Evolutionary conservation across 2,113 vertebrate genomes (phyloP), one percentile per base, ranked within the genome.

Genomic region (Xiphias gladius): DNA sequence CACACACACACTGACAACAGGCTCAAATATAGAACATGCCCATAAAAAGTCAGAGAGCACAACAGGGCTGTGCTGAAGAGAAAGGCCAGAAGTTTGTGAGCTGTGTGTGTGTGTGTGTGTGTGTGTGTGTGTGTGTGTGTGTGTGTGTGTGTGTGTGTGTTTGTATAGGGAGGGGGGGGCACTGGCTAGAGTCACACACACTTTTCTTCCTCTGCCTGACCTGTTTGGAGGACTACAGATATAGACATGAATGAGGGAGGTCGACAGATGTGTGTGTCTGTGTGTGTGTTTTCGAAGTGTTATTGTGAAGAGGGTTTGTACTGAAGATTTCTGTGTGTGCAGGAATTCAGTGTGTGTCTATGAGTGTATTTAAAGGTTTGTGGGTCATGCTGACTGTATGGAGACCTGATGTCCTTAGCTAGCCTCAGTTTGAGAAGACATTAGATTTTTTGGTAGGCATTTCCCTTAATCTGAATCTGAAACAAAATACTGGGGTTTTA

Each of bases 1-100:
- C 95, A 94, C 95, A 94, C 90, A 80, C 90, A 83, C 80, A 92
- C 91, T 88, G 91, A 94, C 94, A 92, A 86, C 93, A 94, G 94
- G 87, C 90, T 96, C 95, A 98, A 99, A 98, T 98, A 98, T 99
- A 99, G 98, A 99, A 98, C 98, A 99, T 99, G 97, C 96, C 98
- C 98, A 98, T 99, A 99, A 99, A 99, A 98, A 99, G 98, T 95
- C 96, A 97, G 87, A 91, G 93, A 96, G 93, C 93, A 94, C 94
- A 95, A 96, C 94, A 95, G 91, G 90, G 76, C 86, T 76, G 79
- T 16, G 37, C 76, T 83, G 63, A 55, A 93, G 91, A 93, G 89
- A 86, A 89, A 83, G 91, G 83, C 84, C 89, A 92, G 87, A 87
- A 68, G 82, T 88, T 86, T 92, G 81, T 70, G 28, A 61, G 73